Percentiles rank a stretch among this genome's conserved stretches.
Evolutionary conservation across 92 coral and sea anemone genomes (phyloP).

Genomic region (Bergia puertoricense): DNA sequence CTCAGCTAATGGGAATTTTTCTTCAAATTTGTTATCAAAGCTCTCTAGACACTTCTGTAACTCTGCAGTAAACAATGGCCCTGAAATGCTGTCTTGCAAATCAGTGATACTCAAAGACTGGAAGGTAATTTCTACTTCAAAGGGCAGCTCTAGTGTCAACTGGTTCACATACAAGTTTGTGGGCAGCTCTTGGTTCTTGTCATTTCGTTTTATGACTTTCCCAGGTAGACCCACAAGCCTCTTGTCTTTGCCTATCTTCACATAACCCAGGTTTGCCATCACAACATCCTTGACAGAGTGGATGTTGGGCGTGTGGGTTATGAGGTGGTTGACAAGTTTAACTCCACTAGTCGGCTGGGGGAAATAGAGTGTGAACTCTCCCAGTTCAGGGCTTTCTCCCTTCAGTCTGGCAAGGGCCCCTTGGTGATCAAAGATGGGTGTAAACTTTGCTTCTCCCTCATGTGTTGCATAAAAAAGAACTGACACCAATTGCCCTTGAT

Average conservation of each 20-base stretch:
- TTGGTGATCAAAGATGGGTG: slow-evolving; percentile 57
- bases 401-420: slow-evolving; percentile 67
- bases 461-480: slow-evolving; percentile 90
- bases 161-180: slow-evolving; percentile 80
- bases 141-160: slow-evolving; percentile 87
- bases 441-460: slow-evolving; percentile 67
- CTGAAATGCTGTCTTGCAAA: slow-evolving; percentile 63
- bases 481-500: slow-evolving; percentile 80
- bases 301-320: slow-evolving; percentile 84
- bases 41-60: slow-evolving; percentile 61
- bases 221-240: slow-evolving; percentile 80
- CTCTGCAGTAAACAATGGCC: slow-evolving; percentile 69
- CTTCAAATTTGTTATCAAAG: slow-evolving; percentile 89
- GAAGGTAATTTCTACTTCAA: slow-evolving; percentile 83
- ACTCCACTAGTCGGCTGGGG: slow-evolving; percentile 64
- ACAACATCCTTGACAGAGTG: slow-evolving; percentile 90
- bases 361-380: slow-evolving; percentile 74
- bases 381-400: slow-evolving; percentile 89
- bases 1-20: slow-evolving; percentile 76
- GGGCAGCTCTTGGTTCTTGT: slow-evolving; percentile 75
- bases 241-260: slow-evolving; percentile 64
- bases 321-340: slow-evolving; percentile 69
- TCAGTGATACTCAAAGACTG: slow-evolving; percentile 78
- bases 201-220: slow-evolving; percentile 63
- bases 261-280: slow-evolving; percentile 73